These are phyloP conservation scores for Synergus laeviventris DNA, from an alignment of 2,888 invertebrate species.

Conservation along the genomic window DNA sequence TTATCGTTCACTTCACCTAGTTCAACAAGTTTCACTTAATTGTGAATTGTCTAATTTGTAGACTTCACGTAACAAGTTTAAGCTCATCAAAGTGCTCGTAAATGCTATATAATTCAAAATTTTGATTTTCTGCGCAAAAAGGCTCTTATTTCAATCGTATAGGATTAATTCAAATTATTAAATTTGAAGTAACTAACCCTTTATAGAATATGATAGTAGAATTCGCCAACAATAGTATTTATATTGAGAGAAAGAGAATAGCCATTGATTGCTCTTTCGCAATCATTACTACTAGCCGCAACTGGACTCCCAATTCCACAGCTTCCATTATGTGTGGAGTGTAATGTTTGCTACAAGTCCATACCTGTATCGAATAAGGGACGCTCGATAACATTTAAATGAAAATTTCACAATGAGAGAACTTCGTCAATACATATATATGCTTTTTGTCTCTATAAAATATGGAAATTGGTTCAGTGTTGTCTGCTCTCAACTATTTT, in stretches of 20 bases:
- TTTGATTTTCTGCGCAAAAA: not conserved
- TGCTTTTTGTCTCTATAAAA: too few species aligned
- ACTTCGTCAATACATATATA: too few species aligned
- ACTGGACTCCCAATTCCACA: conserved; percentile 13
- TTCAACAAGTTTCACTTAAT: conserved; percentile 1
- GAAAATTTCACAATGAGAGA: not conserved
- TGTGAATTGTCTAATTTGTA: not conserved
- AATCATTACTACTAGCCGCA: conserved; percentile 12
- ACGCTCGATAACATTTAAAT: conserved; percentile 7
- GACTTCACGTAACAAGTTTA: not conserved
- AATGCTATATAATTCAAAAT: not conserved
- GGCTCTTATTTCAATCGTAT: not conserved
- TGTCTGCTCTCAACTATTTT: too few species aligned
- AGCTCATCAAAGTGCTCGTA: not conserved
- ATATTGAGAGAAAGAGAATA: not conserved
- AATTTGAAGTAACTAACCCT: not conserved
- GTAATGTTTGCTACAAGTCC: conserved; percentile 21
- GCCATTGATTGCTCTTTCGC: conserved; percentile 21
- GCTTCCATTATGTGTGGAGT: conserved; percentile 12
- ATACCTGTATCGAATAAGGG: not conserved
- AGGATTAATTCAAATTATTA: not conserved
- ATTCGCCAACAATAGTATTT: not conserved
- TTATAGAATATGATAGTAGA: not conserved
- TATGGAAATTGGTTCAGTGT: too few species aligned
- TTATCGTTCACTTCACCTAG: not conserved